Conservation (phyloP, 2,113 vertebrate species). For the Himantopus leucocephalus region DNA sequence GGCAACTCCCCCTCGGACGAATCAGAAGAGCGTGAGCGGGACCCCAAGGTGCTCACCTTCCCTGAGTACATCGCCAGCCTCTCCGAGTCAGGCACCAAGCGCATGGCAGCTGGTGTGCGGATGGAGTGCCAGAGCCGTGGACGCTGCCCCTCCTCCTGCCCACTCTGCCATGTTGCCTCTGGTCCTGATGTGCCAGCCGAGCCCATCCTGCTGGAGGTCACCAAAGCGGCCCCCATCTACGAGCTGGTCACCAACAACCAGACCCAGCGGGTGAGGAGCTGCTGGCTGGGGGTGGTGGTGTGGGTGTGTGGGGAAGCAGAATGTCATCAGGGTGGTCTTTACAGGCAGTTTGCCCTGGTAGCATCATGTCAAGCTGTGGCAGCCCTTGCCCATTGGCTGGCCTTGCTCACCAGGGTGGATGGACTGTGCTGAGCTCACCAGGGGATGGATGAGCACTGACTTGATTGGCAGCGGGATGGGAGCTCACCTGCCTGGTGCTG, state of each 20-base stretch:
- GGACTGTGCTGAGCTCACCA: not conserved
- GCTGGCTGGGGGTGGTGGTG: not conserved
- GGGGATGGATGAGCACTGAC: not conserved
- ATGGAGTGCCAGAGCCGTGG: slow-evolving; percentile 96
- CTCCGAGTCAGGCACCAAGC: slow-evolving; percentile 90
- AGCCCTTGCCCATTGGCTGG: not conserved
- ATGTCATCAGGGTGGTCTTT: rapidly evolving
- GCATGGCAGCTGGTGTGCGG: slow-evolving; percentile 87
- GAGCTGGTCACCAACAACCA: slow-evolving; percentile 93
- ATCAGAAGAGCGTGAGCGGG: slow-evolving; percentile 92
- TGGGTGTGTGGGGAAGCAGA: not conserved
- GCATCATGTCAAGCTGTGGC: rapidly evolving
- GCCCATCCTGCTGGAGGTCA: slow-evolving; percentile 92
- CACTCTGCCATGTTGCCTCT: slow-evolving; percentile 87
- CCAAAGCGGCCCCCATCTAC: slow-evolving; percentile 90
- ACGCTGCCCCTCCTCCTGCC: slow-evolving; percentile 90
- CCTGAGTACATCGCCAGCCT: slow-evolving; percentile 94
- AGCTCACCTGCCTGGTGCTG: not conserved
- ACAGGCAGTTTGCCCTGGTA: not conserved
- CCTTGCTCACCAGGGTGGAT: not conserved
- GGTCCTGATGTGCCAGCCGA: slow-evolving; percentile 76
- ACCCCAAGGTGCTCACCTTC: slow-evolving; percentile 91
- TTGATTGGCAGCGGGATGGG: not conserved
- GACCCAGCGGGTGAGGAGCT: slow-evolving; percentile 87
- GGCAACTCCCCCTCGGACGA: slow-evolving; percentile 97